These are phyloP conservation scores for Lagorchestes hirsutus DNA, from an alignment of 2,797 vertebrate genomes.

Conservation along the genomic window DNA sequence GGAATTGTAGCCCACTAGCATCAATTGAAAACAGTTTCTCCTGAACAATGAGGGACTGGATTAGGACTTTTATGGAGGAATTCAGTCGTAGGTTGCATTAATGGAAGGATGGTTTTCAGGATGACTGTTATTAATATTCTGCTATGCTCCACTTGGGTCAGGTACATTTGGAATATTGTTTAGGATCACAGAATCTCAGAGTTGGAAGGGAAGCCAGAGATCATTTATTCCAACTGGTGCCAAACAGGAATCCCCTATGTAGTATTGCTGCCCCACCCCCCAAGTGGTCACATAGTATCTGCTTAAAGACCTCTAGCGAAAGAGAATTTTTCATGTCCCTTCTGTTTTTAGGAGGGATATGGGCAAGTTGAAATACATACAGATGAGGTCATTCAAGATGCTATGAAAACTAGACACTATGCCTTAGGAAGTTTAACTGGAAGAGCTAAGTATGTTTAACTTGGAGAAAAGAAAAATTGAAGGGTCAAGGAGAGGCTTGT, in stretches of 20 bases:
- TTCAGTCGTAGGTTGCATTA: neutral
- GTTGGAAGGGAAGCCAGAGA: neutral
- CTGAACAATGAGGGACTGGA: neutral
- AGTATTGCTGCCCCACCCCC: neutral
- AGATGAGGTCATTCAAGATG: neutral
- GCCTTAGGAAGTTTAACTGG: neutral
- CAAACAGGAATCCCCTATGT: neutral
- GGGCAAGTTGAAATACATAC: neutral
- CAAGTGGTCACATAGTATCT: too few relatives aligned
- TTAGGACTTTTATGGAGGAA: neutral
- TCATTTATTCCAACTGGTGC: neutral
- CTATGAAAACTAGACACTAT: neutral
- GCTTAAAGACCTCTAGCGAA: neutral
- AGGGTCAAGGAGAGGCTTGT: neutral
- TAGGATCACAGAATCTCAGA: neutral
- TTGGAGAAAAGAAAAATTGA: neutral
- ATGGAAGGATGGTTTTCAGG: neutral
- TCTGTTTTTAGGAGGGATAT: neutral
- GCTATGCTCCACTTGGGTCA: too few relatives aligned
- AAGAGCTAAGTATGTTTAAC: neutral
- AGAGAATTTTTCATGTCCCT: neutral
- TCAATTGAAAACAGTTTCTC: neutral
- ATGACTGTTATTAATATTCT: neutral
- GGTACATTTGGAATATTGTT: neutral
- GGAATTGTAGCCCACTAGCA: neutral